These are phyloP conservation scores for Pithys albifrons DNA, from an alignment of 2,113 vertebrate species.

Conservation along the genomic window DNA sequence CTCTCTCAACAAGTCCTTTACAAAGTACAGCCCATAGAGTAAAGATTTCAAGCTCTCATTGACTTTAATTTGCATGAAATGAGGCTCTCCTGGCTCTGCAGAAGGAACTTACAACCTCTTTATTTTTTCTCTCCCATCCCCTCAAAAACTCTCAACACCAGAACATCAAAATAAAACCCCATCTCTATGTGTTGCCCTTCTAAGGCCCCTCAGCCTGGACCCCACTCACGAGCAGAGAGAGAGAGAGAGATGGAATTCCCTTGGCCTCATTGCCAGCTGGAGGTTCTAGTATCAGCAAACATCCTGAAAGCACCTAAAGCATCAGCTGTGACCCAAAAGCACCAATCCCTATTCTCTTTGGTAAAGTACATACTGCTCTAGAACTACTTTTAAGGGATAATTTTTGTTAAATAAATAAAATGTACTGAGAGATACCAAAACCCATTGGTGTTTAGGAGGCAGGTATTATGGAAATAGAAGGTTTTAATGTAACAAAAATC, in stretches of 20 bases:
- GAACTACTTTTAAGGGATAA: neutral
- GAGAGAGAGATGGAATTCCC: neutral
- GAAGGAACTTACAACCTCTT: neutral
- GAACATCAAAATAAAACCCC: neutral
- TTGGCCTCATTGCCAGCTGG: neutral
- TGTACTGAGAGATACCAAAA: neutral
- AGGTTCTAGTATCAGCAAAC: neutral
- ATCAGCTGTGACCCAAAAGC: neutral
- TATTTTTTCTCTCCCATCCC: neutral
- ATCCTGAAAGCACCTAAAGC: neutral
- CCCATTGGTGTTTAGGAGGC: neutral
- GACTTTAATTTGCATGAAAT: neutral
- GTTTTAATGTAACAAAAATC: neutral
- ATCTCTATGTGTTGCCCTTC: neutral
- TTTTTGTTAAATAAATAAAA: neutral
- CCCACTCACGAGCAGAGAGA: accelerated
- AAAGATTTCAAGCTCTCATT: neutral
- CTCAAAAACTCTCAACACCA: neutral
- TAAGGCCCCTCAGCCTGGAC: neutral
- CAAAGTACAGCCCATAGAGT: neutral
- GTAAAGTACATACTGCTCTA: neutral
- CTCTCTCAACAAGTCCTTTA: neutral
- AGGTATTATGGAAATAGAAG: neutral
- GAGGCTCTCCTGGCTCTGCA: neutral
- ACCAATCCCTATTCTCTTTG: neutral